Evolutionary conservation across 1,140 invertebrate species (phyloP), one percentile per base, ranked within the genome.

Genomic region (Saxidomus purpurata): DNA sequence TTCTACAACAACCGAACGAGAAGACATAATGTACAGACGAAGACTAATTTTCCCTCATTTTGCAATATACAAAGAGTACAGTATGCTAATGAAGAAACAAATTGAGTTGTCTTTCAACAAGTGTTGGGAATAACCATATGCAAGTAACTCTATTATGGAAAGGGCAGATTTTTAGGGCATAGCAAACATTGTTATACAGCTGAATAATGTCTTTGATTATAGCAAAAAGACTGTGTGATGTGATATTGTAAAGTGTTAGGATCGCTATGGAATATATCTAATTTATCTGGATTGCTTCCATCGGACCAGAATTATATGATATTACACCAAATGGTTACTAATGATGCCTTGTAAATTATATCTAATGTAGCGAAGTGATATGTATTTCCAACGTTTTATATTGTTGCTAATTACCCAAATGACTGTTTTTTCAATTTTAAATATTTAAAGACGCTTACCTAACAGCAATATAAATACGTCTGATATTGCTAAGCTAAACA

Each of bases 401-500:
- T n/a, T n/a, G n/a, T n/a, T n/a, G n/a, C n/a, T n/a, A n/a, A n/a
- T n/a, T n/a, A n/a, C n/a, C n/a, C n/a, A n/a, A n/a, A n/a, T n/a
- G n/a, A n/a, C n/a, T n/a, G n/a, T n/a, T n/a, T n/a, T n/a, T n/a
- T n/a, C n/a, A n/a, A 67, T 31, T 6, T 8, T 28, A 47, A 49
- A 77, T 25, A 77, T 17, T 25, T 19, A 34, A 81, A 61, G 0
- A 0, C 36, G 93, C 97, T 97, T 89, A 89, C 94, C 95, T 38
- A 97, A 90, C 1, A 97, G 76, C 1, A 99, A 96, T 1, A 99
- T 96, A 11, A 99, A 95, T 34, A 99, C 96, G 95, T 99, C 99
- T 0, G 98, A 99, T 49, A 99, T 96, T 2, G 99, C 98, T 92
- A 99, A 96, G 94, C 97, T 98, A 94, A 98, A 99, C 52, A 99